Evolutionary conservation across 2,113 vertebrate species (phyloP).

Genomic region (Sciurus niger): DNA sequence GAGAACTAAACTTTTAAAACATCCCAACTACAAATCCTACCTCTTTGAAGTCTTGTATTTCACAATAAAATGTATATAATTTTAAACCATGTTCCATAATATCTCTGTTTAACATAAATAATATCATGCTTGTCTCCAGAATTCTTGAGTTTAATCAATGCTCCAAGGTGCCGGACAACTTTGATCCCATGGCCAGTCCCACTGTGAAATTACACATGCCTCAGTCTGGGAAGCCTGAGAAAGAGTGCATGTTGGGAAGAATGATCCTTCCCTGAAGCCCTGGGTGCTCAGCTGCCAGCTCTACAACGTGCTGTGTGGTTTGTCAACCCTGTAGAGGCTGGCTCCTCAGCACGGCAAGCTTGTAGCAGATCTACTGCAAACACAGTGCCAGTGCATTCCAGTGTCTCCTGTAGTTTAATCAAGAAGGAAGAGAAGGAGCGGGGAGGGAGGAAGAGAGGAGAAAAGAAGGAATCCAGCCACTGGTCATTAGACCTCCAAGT

Average conservation of each 20-base stretch:
- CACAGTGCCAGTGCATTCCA: not conserved
- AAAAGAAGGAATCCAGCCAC: constrained; percentile 11
- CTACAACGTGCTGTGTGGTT: not conserved
- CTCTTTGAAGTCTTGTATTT: constrained; percentile 30
- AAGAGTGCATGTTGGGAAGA: rapidly evolving
- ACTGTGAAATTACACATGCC: not conserved
- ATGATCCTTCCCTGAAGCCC: not conserved
- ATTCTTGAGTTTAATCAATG: constrained; percentile 18
- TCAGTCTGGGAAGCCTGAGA: not conserved
- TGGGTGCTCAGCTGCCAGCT: not conserved
- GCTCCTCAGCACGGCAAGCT: not conserved
- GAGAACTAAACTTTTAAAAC: not conserved
- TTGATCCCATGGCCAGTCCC: not conserved
- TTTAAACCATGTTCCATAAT: constrained; percentile 28
- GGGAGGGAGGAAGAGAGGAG: not conserved
- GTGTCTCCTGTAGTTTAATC: constrained; percentile 16
- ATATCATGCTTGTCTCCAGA: not conserved
- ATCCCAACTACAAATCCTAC: not conserved
- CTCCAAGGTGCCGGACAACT: not conserved
- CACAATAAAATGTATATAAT: constrained; percentile 17
- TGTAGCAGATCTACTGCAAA: not conserved
- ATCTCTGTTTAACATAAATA: constrained; percentile 4
- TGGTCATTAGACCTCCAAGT: not conserved
- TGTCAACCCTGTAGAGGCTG: not conserved
- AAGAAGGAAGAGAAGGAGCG: not conserved